A percentile compares a stretch with the other conserved stretches of the same genome.
These are phyloP conservation scores for Morpho helenor DNA, from an alignment of 2,888 invertebrate genomes.

Conservation along the genomic window DNA sequence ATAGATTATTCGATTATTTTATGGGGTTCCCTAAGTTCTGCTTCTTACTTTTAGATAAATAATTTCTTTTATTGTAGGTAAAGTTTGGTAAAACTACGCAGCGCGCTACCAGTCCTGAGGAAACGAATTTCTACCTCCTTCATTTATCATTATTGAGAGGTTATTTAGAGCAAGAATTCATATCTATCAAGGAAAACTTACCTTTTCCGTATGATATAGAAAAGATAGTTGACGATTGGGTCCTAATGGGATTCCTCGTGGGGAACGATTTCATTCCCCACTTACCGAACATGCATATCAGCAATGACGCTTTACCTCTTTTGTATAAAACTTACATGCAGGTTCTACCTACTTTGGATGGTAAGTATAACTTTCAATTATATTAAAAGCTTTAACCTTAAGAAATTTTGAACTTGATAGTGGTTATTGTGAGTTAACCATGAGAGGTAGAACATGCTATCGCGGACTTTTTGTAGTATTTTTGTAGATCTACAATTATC, in stretches of 20 bases:
- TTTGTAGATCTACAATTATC: too few species aligned
- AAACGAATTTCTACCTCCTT: conserved; percentile 94
- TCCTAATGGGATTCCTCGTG: conserved; percentile 97
- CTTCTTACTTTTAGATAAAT: too few species aligned
- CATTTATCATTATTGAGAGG: conserved; percentile 95
- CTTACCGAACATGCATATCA: conserved; percentile 96
- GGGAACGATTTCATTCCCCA: conserved; percentile 99
- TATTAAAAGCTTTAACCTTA: neutral
- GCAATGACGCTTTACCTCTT: conserved; percentile 91
- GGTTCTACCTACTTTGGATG: conserved; percentile 91
- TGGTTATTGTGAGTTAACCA: too few species aligned
- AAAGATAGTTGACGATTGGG: conserved; percentile 98
- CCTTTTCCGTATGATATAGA: conserved; percentile 91
- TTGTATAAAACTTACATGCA: conserved; percentile 93
- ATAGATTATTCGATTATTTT: too few species aligned
- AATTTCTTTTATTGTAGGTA: conserved; percentile 67
- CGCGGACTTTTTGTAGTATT: too few species aligned
- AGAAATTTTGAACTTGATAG: too few species aligned
- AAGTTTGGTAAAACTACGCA: conserved; percentile 86
- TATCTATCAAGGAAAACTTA: conserved; percentile 81
- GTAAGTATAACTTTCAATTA: conserved; percentile 62
- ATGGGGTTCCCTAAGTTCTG: too few species aligned
- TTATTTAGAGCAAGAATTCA: conserved; percentile 95
- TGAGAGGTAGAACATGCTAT: too few species aligned
- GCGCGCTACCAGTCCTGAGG: conserved; percentile 86